Conservation (phyloP, 2,888 invertebrate species). For the Orchesella flavescens region DNA sequence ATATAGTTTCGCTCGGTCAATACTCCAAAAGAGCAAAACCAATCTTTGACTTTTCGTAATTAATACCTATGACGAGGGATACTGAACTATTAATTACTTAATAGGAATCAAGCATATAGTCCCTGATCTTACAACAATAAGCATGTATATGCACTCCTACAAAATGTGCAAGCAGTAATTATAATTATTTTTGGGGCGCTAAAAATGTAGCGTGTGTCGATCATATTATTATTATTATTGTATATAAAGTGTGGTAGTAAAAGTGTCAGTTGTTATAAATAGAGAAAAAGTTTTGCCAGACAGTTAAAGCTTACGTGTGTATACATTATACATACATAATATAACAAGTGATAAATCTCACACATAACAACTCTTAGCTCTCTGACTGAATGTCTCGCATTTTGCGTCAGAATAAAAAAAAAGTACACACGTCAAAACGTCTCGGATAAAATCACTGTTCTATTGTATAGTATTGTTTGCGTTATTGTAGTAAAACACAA, state of each 20-base stretch:
- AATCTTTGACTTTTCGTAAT: slow-evolving; percentile 16
- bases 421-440: slow-evolving; percentile 13
- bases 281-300: slow-evolving; percentile 31
- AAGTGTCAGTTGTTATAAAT: slow-evolving; percentile 55
- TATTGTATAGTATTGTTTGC: too few species aligned
- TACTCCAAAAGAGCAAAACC: background rate
- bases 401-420: slow-evolving; percentile 22
- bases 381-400: background rate
- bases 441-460: too few species aligned
- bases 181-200: too few species aligned
- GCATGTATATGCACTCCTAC: too few species aligned
- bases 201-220: too few species aligned
- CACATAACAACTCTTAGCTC: background rate
- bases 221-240: background rate
- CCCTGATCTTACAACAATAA: too few species aligned
- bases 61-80: background rate
- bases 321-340: slow-evolving; percentile 5
- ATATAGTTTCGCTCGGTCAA: slow-evolving; percentile 34
- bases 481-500: background rate
- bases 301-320: slow-evolving; percentile 7
- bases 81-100: slow-evolving; percentile 10
- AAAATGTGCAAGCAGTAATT: too few species aligned
- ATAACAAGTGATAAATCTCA: slow-evolving; percentile 37
- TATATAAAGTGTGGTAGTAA: slow-evolving; percentile 14
- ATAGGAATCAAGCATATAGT: too few species aligned